phyloP scores from a whole-genome alignment of 2,113 vertebrate species.

The Chaetura pelagica region DNA sequence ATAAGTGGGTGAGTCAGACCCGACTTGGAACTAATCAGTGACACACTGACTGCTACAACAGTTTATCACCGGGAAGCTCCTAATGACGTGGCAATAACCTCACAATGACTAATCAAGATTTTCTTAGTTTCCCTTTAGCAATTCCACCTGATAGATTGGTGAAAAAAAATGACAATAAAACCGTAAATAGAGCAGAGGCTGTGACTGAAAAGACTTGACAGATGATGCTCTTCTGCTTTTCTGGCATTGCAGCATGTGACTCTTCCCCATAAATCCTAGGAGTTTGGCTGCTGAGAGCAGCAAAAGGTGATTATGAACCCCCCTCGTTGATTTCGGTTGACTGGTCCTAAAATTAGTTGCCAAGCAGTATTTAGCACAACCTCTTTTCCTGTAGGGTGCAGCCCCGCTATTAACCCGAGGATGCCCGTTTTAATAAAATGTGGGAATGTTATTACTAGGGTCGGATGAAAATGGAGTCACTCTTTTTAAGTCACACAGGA shows the following conservation, averaged over 20 bases:
- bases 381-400: neutral
- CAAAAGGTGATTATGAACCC: neutral
- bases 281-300: neutral
- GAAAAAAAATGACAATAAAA: neutral
- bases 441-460: fast-evolving
- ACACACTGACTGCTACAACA: neutral
- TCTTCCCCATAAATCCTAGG: neutral
- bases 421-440: neutral
- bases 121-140: neutral
- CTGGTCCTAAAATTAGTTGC: neutral
- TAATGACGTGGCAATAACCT: slow-evolving; percentile 7
- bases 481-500: neutral
- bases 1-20: neutral
- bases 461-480: neutral
- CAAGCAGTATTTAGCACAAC: no score
- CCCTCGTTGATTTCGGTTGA: neutral
- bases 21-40: neutral
- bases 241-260: fast-evolving
- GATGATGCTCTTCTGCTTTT: neutral
- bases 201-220: neutral
- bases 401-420: neutral
- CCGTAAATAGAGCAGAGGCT: neutral
- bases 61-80: neutral
- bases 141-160: neutral
- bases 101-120: neutral